Evolutionary conservation across 2,113 vertebrate species (phyloP), one percentile per base, ranked within the genome.

Genomic region (Urocitellus parryii): DNA sequence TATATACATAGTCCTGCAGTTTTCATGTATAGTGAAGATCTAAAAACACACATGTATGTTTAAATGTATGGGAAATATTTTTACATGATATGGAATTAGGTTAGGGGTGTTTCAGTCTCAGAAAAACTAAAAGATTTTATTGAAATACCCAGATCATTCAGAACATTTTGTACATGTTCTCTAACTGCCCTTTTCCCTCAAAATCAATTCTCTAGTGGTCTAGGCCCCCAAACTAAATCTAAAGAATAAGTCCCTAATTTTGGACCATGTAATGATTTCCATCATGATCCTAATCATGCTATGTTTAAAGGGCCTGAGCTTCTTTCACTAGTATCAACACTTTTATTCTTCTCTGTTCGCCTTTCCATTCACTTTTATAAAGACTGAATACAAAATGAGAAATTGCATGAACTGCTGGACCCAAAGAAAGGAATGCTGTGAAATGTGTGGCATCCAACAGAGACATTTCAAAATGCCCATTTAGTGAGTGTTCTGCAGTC

Each of bases 101-200:
- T 1, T 56, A 4, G 32, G 74, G 45, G 16, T 42, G 2, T 76
- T 58, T 17, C 4, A 48, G 37, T 88, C 24, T 70, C 29, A 74
- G 67, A 81, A 86, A 45, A 96, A 90, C 18, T 10, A 91, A 80
- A 85, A 92, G 37, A 25, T 56, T 24, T n/a, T 77, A 72, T 72
- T 86, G 51, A 90, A 86, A 92, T 70, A 2, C 8, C 20, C 45
- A 48, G 42, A 42, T 76, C 24, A 86, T 68, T 90, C 13, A 32
- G 6, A 90, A 12, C 39, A 81, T 93, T 93, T 76, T 81, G 67
- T 80, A 58, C 14, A 48, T 37, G 18, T 79, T 94, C 42, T 88
- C 34, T 81, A 42, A 83, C 14, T 89, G 18, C 88, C 80, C 27
- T 81, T 82, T 77, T 65, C 39, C 20, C 58, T 88, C 37, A 74